phyloP scores from a whole-genome alignment of 1,140 invertebrate genomes.

The Rhagoletis zephyria region DNA sequence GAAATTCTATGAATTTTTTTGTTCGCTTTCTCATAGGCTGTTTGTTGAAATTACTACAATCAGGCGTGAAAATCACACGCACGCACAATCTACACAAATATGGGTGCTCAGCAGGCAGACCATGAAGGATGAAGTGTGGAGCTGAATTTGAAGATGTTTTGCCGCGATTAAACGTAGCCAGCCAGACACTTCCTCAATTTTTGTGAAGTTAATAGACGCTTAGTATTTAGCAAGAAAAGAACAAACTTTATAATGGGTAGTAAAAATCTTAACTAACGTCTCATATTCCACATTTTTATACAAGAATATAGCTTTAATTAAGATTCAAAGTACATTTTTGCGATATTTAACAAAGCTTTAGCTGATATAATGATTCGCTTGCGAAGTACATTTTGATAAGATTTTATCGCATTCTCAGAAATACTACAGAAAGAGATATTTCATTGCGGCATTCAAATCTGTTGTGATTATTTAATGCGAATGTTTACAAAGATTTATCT shows the following conservation, averaged over 20 bases:
- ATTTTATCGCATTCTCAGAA: no score
- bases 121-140: neutral
- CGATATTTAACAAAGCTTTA: no score
- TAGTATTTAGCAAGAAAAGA: neutral
- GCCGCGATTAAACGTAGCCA: neutral
- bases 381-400: no score
- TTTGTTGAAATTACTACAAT: slow-evolving; percentile 22
- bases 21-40: neutral
- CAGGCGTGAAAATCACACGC: slow-evolving; percentile 18
- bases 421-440: no score
- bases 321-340: no score
- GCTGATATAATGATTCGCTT: no score
- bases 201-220: neutral
- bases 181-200: slow-evolving; percentile 22
- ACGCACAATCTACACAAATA: neutral
- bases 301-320: no score
- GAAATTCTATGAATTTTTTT: neutral
- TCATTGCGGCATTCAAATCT: no score
- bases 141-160: neutral
- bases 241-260: neutral
- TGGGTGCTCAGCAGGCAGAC: neutral
- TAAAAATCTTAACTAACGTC: neutral
- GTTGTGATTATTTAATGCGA: no score
- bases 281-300: no score
- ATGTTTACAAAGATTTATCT: no score